Evolutionary conservation across 1,140 invertebrate genomes (phyloP), one percentile per base, ranked within the genome.

Genomic region (Zaprionus ghesquierei): DNA sequence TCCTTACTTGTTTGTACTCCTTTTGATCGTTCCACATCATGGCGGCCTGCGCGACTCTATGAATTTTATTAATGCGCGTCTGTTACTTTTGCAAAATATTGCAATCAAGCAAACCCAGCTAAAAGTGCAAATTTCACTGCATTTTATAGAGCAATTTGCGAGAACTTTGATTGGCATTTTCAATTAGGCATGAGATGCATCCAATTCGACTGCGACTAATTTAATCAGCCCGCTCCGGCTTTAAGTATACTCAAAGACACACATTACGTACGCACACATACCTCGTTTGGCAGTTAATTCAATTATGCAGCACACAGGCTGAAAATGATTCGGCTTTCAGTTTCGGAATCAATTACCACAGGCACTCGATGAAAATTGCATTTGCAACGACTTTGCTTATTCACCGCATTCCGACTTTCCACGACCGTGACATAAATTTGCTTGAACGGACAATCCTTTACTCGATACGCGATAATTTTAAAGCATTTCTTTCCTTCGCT

Each of bases 21-120:
- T 93, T 94, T 91, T 97, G 97, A 92, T 98, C 96, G 6, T 94
- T 93, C 98, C 98, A 99, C 80, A 99, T 93, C 79, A 97, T 95
- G 25, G 98, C 98, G 38, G 98, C 98, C 92, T 96, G 94, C 51
- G 95, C 94, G 98, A 92, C 97, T 98, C 76, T 71, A 41, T 54
- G 44, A 87, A 89, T 80, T 87, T 87, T 77, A 79, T 70, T 70
- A 65, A 73, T 73, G 60, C 77, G 79, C 82, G 76, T 77, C 64
- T 77, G 50, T 64, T 89, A 65, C 66, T 75, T 87, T 84, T 69
- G 46, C n/a, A n/a, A n/a, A n/a, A n/a, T n/a, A n/a, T n/a, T n/a
- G n/a, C n/a, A n/a, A n/a, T n/a, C n/a, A n/a, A 49, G 31, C 38
- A 72, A 29, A 51, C 12, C 31, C 63, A 41, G 20, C 27, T 31